phyloP scores from a whole-genome alignment of 2,797 vertebrate species.

The Helicolenus hilgendorfi region DNA sequence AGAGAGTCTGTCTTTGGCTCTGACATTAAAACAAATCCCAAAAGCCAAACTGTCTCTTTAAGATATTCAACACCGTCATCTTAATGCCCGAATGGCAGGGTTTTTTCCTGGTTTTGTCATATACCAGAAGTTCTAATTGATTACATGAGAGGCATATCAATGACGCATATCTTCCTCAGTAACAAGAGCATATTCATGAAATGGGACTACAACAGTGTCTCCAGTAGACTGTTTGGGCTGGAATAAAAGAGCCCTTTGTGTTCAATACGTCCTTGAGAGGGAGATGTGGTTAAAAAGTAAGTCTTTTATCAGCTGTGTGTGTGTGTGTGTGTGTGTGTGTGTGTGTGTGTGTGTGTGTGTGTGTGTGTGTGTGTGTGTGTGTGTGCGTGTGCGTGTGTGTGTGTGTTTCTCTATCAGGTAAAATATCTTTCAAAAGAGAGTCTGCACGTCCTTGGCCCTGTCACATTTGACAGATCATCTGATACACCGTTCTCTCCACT shows the following conservation, averaged over 20 bases:
- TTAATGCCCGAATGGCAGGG: slow-evolving; percentile 14
- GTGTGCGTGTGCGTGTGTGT: background rate
- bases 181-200: slow-evolving; percentile 67
- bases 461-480: slow-evolving; percentile 78
- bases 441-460: slow-evolving; percentile 72
- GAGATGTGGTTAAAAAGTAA: slow-evolving; percentile 86
- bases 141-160: slow-evolving; percentile 45
- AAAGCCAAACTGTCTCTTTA: background rate
- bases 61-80: slow-evolving; percentile 20
- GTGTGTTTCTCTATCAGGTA: slow-evolving; percentile 37
- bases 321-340: slow-evolving; percentile 11
- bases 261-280: slow-evolving; percentile 83
- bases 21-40: slow-evolving; percentile 10
- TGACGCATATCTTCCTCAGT: slow-evolving; percentile 48
- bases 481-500: slow-evolving; percentile 62
- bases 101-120: slow-evolving; percentile 34
- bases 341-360: background rate
- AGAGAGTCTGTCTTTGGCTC: background rate
- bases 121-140: slow-evolving; percentile 33
- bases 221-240: slow-evolving; percentile 41
- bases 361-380: background rate
- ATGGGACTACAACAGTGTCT: slow-evolving; percentile 47
- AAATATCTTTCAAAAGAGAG: slow-evolving; percentile 80
- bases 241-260: slow-evolving; percentile 85
- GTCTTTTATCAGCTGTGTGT: slow-evolving; percentile 79